Conservation (phyloP, 2,888 invertebrate genomes). For the Branchipolynoe longqiensis region DNA sequence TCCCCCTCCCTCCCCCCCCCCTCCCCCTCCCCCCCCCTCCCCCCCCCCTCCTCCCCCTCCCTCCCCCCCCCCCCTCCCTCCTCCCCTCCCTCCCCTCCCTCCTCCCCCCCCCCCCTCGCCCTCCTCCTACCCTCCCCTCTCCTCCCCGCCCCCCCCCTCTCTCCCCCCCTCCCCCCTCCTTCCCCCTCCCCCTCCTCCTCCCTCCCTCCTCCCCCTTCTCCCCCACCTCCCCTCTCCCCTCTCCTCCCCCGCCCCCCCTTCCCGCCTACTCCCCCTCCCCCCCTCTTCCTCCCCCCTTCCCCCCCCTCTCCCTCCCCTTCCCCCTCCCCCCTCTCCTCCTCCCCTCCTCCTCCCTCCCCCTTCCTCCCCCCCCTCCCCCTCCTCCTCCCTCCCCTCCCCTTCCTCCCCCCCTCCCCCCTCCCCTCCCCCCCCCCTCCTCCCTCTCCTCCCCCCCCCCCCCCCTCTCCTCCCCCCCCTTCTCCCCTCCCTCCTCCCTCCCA, state of each 20-base stretch:
- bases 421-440: background rate
- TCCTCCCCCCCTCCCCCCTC: background rate
- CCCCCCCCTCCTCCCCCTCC: background rate
- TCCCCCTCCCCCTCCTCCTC: background rate
- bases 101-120: background rate
- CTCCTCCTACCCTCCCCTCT: background rate
- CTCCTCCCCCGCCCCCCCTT: background rate
- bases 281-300: background rate
- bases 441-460: background rate
- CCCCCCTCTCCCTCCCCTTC: background rate
- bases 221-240: background rate
- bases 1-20: background rate
- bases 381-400: background rate
- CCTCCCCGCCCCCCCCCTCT: background rate
- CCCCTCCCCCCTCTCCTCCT: background rate
- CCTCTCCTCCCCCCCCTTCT: background rate
- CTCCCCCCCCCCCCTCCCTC: background rate
- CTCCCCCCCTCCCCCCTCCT: background rate
- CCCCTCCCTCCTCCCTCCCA: background rate
- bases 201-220: background rate
- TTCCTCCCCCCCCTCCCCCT: background rate
- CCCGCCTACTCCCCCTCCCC: background rate
- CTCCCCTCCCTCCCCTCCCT: background rate
- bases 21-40: background rate
- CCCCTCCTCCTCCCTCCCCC: background rate